phyloP scores from a whole-genome alignment of 2,888 invertebrate genomes.

The Cataglyphis rosenhaueri region DNA sequence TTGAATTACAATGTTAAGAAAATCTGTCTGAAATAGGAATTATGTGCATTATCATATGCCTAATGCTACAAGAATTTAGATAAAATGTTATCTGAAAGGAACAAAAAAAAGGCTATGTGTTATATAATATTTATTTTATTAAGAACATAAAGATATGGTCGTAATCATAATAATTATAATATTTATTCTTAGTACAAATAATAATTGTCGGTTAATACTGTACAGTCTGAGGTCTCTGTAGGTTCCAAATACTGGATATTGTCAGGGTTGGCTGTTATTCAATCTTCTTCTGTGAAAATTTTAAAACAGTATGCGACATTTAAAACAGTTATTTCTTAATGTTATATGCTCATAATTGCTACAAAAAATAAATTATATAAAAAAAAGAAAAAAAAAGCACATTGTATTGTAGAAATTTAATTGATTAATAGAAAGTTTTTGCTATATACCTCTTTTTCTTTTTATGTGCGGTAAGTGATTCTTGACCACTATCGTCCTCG shows the following conservation, averaged over 20 bases:
- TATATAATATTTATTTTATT: constrained; percentile 85
- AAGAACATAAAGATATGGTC: constrained; percentile 81
- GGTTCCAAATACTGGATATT: constrained; percentile 82
- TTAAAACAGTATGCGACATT: constrained; percentile 76
- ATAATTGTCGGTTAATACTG: constrained; percentile 85
- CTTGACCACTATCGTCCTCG: constrained; percentile 92
- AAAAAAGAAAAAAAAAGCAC: constrained; percentile 18
- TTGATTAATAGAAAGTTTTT: background rate
- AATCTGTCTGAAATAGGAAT: constrained; percentile 49
- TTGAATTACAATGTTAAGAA: constrained; percentile 9
- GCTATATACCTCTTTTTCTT: constrained; percentile 89
- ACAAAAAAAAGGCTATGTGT: constrained; percentile 82
- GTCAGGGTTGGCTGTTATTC: constrained; percentile 84
- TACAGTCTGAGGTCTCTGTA: constrained; percentile 85
- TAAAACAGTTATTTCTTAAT: constrained; percentile 70
- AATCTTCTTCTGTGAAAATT: constrained; percentile 83
- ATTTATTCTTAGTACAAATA: constrained; percentile 84
- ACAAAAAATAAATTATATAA: constrained; percentile 63
- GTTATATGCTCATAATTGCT: constrained; percentile 62
- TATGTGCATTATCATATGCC: constrained; percentile 77
- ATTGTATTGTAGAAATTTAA: constrained; percentile 13
- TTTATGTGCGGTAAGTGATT: constrained; percentile 95
- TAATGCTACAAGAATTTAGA: constrained; percentile 63
- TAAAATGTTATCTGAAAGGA: constrained; percentile 71
- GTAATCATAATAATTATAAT: constrained; percentile 80